Evolutionary conservation across 2,888 invertebrate genomes (phyloP), one percentile per base, ranked within the genome.

Genomic region (Digitonthophagus gazella): DNA sequence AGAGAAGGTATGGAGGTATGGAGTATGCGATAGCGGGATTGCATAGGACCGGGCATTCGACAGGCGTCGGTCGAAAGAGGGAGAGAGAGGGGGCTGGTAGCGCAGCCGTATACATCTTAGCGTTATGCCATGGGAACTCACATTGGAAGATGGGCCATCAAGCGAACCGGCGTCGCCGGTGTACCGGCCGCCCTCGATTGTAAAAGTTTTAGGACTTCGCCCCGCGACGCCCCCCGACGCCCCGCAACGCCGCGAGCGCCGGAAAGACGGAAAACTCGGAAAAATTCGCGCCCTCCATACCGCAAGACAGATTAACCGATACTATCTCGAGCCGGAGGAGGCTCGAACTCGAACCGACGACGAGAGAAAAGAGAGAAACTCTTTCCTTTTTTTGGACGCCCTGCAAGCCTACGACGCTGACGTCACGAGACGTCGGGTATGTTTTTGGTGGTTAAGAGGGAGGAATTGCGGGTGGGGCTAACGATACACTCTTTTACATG

Each of bases 81-180:
- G 61, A 5, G 61, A 61, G 61, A 18, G 61, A 63, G 68, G 68
- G 82, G 81, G 80, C 80, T 85, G 61, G 61, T 84, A 85, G 87
- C 87, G 86, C 86, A 86, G 86, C 83, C 86, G 87, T 86, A 86
- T 86, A 86, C 86, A 86, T 86, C 83, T 83, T 83, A 83, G 81
- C 80, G 86, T 86, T 85, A 86, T 86, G 86, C 86, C 28, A 44
- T 86, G 86, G 84, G 86, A 85, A 85, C 86, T 86, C 86, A 86
- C 87, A 87, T 87, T 87, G 87, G 87, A 87, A 87, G 86, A 87
- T 86, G 85, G 86, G 86, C 86, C 86, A 86, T 87, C 86, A 87
- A 87, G 85, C 85, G 85, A 85, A 84, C 84, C 84, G 84, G 81
- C 81, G 80, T 80, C 83, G 83, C 83, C 82, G 82, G 82, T 83